Evolutionary conservation across 35 echinoderm and acorn worm genomes (phyloP).

Genomic region (Apostichopus japonicus): DNA sequence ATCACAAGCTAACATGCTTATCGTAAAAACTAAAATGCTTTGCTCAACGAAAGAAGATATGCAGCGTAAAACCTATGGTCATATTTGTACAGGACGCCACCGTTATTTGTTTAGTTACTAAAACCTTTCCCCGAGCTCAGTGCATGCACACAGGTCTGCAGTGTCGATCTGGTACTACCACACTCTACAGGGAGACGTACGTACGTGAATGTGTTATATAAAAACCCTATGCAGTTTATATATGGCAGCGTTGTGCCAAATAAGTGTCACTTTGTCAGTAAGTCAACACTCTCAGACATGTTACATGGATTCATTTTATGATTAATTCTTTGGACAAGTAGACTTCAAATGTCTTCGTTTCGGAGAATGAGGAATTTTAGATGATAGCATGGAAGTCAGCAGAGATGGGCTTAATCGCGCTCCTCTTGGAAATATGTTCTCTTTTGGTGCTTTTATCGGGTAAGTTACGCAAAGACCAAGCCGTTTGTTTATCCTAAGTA

Average conservation of each 20-base stretch:
- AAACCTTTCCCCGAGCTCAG: background rate
- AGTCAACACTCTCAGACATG: background rate
- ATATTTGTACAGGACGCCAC: background rate
- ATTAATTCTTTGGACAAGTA: slow-evolving; percentile 11
- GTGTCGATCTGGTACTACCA: too few relatives aligned
- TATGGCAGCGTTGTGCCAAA: background rate
- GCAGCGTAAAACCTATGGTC: too few relatives aligned
- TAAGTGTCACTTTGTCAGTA: background rate
- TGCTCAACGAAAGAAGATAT: too few relatives aligned
- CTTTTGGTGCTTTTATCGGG: slow-evolving; percentile 58
- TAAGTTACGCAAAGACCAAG: background rate
- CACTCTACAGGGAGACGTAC: background rate
- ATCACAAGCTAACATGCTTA: too few relatives aligned
- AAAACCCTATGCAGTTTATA: background rate
- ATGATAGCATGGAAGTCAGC: slow-evolving; percentile 66
- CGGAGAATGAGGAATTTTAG: slow-evolving; percentile 56
- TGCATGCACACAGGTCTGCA: background rate
- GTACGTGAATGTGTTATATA: background rate
- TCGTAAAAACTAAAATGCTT: too few relatives aligned
- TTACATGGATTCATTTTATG: slow-evolving; percentile 34
- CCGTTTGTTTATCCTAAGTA: too few relatives aligned
- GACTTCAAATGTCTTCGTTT: slow-evolving; percentile 57
- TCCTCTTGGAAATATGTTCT: slow-evolving; percentile 65
- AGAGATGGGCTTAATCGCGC: slow-evolving; percentile 63
- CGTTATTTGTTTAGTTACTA: slow-evolving; percentile 9